A percentile compares a stretch with the other conserved stretches of the same genome.
These are phyloP conservation scores for Ptyas mucosa DNA, from an alignment of 2,113 vertebrate species.

Conservation along the genomic window DNA sequence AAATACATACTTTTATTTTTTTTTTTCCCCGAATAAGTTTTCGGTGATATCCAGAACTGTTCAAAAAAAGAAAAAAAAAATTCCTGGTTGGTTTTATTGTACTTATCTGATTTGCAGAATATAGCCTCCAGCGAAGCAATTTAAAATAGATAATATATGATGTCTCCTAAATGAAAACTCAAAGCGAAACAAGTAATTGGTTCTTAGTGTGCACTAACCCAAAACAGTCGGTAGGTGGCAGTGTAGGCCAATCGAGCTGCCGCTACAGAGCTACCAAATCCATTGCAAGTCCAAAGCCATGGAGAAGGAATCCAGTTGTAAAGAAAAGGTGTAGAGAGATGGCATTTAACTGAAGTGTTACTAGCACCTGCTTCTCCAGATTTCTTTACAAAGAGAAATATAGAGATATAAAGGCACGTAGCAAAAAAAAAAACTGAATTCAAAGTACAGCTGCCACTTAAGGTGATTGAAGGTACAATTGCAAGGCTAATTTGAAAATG, in stretches of 20 bases:
- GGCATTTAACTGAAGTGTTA: slow-evolving; percentile 5
- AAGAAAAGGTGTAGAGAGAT: not conserved
- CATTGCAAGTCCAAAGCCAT: not conserved
- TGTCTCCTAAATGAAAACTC: slow-evolving; percentile 1
- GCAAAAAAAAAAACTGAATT: not conserved
- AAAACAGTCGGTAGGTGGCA: slow-evolving; percentile 65
- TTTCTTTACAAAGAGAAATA: not conserved
- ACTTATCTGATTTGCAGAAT: not conserved
- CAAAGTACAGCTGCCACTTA: not conserved
- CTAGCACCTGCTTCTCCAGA: not conserved
- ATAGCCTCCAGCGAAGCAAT: not conserved
- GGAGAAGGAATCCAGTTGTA: not conserved
- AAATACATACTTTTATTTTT: not conserved
- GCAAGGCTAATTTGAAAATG: not conserved
- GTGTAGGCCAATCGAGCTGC: slow-evolving; percentile 59
- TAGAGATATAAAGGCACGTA: slow-evolving; percentile 9
- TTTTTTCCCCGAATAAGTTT: not conserved
- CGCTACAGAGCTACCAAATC: not conserved
- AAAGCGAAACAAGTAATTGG: slow-evolving; percentile 10
- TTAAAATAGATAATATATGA: slow-evolving; percentile 18
- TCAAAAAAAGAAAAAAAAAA: not conserved
- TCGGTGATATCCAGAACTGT: not conserved
- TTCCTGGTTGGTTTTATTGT: not conserved
- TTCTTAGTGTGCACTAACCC: slow-evolving; percentile 17
- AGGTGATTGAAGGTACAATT: not conserved